Evolutionary conservation across 1,140 invertebrate species (phyloP), one percentile per base, ranked within the genome.

Genomic region (Tribolium castaneum): DNA sequence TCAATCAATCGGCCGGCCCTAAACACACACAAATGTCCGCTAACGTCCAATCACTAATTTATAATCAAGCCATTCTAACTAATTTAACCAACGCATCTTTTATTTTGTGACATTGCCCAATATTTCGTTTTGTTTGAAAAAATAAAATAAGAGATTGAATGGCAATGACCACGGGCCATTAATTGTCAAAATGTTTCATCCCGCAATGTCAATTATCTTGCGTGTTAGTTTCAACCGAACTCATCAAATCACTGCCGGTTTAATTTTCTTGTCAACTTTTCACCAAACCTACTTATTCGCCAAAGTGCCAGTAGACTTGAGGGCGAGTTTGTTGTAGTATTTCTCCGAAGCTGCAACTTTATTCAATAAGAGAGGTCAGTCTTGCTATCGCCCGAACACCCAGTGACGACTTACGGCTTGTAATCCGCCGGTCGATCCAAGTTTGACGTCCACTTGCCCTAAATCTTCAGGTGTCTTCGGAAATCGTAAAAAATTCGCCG

Each of bases 321-420:
- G 2, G 16, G 16, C 16, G 16, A 30, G 25, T 30, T 30, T 30
- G 25, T 30, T 30, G 25, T 30, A 30, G 25, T 30, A 30, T 30
- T 30, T 30, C 25, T 30, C 2, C 16, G 25, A 30, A 30, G 25
- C 25, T 30, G 4, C 25, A 62, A 62, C 56, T n/a, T 35, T 25
- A 66, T 66, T 66, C 30, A 66, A 66, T 66, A 66, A 66, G 10
- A 30, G 12, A 35, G 59, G 59, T 66, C 59, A 66, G 9, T 66
- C 59, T 66, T 35, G 25, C 59, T 66, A 66, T 66, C 59, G 30
- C n/a, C 4, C 14, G 30, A 66, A 66, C n/a, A 35, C 6, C 59
- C n/a, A 14, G 59, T 66, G 59, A 66, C 59, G 59, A 30, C 59
- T 66, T 66, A 34, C 59, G 30, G 59, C 34, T 66, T 66, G 59